Evolutionary conservation across 2,113 vertebrate genomes (phyloP), one percentile per base, ranked within the genome.

Genomic region (Tor tambroides): DNA sequence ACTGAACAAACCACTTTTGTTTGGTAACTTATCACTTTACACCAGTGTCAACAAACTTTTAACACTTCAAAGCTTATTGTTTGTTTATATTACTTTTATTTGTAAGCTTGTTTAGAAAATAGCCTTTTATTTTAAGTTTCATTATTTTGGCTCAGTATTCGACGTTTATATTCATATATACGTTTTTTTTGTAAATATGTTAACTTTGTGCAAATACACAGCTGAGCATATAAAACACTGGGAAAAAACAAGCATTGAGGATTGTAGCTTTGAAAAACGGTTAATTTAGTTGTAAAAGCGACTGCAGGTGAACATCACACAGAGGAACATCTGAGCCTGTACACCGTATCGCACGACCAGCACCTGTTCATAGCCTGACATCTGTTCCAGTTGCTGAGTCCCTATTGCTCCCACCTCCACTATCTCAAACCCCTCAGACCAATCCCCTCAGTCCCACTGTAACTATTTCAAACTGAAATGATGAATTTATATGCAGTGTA

Each of bases 261-360:
- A 41, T 5, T 72, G 69, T 23, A 23, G 32, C 69, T 23, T 41
- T 72, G 19, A 72, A 41, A 41, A 35, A 35, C 0, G 7, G 17
- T 35, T 35, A 4, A 38, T 72, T 5, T 6, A 12, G 69, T 11
- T 71, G 69, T 72, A 35, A 38, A 72, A 41, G 35, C 10, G 43
- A 19, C 75, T 30, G n/a, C n/a, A 54, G 26, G 46, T n/a, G 71
- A n/a, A 5, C 19, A 23, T n/a, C 75, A 77, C 3, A 26, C 5
- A 35, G 76, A 79, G 26, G 49, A 54, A 79, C 77, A 59, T 59
- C 77, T 35, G 77, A 56, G 30, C 32, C 28, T 79, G 21, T 54
- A 5, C 14, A 21, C 3, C 59, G n/a, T 93, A 93, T 94, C 92
- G 91, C 85, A 67, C 23, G 32, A 88, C 84, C 88, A 92, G 90